Base-by-base conservation (phyloP, 2,888 invertebrate genomes). In the Ametastegia equiseti region DNA sequence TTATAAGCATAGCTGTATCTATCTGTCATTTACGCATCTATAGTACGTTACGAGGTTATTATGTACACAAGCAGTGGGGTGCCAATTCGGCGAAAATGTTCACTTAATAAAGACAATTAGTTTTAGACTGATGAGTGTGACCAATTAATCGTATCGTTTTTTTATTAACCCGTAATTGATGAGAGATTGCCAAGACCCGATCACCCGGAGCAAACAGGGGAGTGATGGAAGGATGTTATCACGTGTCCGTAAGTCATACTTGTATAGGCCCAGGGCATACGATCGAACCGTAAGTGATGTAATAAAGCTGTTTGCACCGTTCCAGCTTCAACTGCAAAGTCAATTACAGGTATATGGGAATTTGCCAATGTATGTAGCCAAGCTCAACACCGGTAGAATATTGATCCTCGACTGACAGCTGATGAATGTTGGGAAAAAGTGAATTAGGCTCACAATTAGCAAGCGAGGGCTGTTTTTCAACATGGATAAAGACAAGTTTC, bases 111-210 rank as follows among this genome's bases (percentile, higher is more conserved):
- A 36, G 45, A 9, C 50, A 36, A 75, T 75, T 75, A 54, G 50
- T 19, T 33, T 54, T 33, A 36, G 54, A 75, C 54, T 54, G 45
- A 23, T 75, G 15, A 45, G 54, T 75, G 54, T 36, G 54, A 75
- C 33, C 30, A 50, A 75, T 75, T 75, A 50, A 75, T 75, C 19
- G 50, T 54, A 54, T 75, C 36, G 75, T 15, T 50, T 47, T 75
- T 54, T 54, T 27, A 75, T 75, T 13, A 36, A 50, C 23, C 33
- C 13, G 75, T 75, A 75, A 75, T 75, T 75, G 75, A 75, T 54
- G 75, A 75, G 75, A 75, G 54, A 75, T 75, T 75, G 54, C 54
- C n/a, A 54, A 75, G 50, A 50, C 54, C 54, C 75, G 75, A 75
- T 75, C 54, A 36, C 36, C 30, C 27, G 54, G 54, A 54, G 54